Evolutionary conservation across 1,140 invertebrate species (phyloP), one percentile per base, ranked within the genome.

Genomic region (Spodoptera frugiperda): DNA sequence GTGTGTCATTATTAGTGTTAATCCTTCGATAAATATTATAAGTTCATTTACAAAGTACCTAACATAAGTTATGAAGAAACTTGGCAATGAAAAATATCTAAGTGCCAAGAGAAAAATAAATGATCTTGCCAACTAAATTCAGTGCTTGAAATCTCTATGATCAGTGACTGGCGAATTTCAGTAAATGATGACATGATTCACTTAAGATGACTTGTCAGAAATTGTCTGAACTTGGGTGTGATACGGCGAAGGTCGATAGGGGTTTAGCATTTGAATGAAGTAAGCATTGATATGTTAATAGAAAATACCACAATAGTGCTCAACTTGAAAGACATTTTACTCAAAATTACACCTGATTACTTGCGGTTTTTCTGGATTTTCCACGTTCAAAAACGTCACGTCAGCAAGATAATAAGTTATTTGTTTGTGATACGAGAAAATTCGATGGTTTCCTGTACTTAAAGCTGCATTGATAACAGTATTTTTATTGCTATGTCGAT

Each of bases 231-330:
- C 9, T 39, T 39, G 5, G 6, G 8, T 39, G 6, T 39, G 33
- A 2, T 25, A 25, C 2, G 25, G 5, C 33, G 8, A 39, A 39
- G 33, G 33, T 9, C 1, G 5, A 6, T 8, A 39, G 8, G 6
- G 6, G 9, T 25, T 25, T 67, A 49, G 10, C 63, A 48, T 49
- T 9, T 48, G 39, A 67, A 67, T 63, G 59, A 44, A 19, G 15
- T 44, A n/a, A 44, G 33, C 33, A 63, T 63, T 44, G 59, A 63
- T 17, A 63, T 63, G 59, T 17, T 61, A 61, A 61, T 51, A 6
- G 33, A 9, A 8, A 39, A 14, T 15, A 9, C 10, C 30, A 39
- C n/a, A 61, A 61, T 61, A 15, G 30, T 39, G n/a, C 33, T 33
- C 30, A n/a, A 33, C n/a, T n/a, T 12, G 11, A 57, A 57, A 10